phyloP scores from a whole-genome alignment of 2,888 invertebrate genomes.

The Unio pictorum region DNA sequence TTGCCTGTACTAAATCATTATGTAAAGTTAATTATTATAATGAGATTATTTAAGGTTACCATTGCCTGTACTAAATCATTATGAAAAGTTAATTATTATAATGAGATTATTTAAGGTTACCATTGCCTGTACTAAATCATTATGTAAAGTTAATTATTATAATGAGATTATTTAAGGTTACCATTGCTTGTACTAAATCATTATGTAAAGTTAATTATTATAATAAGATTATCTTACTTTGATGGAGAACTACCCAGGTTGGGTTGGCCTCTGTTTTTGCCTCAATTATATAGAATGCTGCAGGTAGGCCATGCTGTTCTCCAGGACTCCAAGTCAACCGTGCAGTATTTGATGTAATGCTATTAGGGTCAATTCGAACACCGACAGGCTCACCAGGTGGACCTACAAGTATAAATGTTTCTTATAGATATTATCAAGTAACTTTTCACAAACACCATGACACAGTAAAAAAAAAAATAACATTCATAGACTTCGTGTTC shows the following conservation, averaged over 20 bases:
- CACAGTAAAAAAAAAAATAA: too few relatives aligned
- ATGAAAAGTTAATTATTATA: not conserved
- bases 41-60: too few relatives aligned
- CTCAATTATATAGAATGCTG: slow-evolving; percentile 54
- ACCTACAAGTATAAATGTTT: slow-evolving; percentile 29
- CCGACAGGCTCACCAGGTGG: slow-evolving; percentile 61
- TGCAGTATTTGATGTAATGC: slow-evolving; percentile 34
- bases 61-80: too few relatives aligned
- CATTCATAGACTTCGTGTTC: too few relatives aligned
- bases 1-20: too few relatives aligned
- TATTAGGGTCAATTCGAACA: slow-evolving; percentile 37
- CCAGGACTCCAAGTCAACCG: slow-evolving; percentile 54
- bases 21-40: not conserved
- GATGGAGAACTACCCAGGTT: slow-evolving; percentile 42
- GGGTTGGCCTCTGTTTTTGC: slow-evolving; percentile 36
- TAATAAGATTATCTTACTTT: slow-evolving; percentile 25
- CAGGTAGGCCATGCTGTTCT: slow-evolving; percentile 40
- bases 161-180: too few relatives aligned
- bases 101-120: too few relatives aligned
- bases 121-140: too few relatives aligned
- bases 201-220: not conserved
- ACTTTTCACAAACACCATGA: too few relatives aligned
- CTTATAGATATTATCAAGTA: too few relatives aligned
- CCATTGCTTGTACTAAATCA: too few relatives aligned
- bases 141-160: not conserved